Percentiles rank a stretch among this genome's conserved stretches.
Conservation (phyloP, 2,888 invertebrate genomes). For the Temnothorax ravouxi region DNA sequence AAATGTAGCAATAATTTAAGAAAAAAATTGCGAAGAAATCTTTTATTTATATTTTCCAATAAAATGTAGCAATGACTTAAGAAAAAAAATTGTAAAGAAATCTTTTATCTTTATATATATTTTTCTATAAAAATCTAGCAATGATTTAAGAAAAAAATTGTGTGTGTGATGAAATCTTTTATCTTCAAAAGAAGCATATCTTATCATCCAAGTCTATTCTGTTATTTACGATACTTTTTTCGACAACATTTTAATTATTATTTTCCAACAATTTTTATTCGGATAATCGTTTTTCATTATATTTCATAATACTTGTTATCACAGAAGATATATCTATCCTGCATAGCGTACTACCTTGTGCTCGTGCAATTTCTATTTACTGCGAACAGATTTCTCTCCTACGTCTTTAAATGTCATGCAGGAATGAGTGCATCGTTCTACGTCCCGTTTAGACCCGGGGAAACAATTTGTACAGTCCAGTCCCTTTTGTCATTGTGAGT, state of each 20-base stretch:
- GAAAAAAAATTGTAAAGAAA: too few relatives aligned
- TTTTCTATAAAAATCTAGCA: neutral
- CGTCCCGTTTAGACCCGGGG: neutral
- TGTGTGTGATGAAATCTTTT: neutral
- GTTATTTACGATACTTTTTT: neutral
- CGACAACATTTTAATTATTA: neutral
- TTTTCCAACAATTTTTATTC: neutral
- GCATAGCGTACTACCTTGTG: neutral
- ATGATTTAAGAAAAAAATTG: neutral
- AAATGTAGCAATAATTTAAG: neutral
- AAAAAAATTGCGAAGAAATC: neutral
- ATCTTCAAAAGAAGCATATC: neutral
- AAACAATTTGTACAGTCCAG: slow-evolving; percentile 35
- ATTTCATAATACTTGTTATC: neutral
- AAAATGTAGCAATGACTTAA: too few relatives aligned
- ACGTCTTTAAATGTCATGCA: slow-evolving; percentile 29
- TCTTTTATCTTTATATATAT: too few relatives aligned
- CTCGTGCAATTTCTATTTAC: slow-evolving; percentile 21
- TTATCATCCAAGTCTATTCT: neutral
- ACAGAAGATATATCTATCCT: neutral
- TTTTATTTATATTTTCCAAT: too few relatives aligned
- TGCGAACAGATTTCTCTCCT: slow-evolving; percentile 22
- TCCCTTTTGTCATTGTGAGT: slow-evolving; percentile 31
- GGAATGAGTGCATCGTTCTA: slow-evolving; percentile 26
- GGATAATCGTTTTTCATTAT: neutral